Evolutionary conservation across 2,797 vertebrate genomes (phyloP).

Genomic region (Scomberomorus guttatus): DNA sequence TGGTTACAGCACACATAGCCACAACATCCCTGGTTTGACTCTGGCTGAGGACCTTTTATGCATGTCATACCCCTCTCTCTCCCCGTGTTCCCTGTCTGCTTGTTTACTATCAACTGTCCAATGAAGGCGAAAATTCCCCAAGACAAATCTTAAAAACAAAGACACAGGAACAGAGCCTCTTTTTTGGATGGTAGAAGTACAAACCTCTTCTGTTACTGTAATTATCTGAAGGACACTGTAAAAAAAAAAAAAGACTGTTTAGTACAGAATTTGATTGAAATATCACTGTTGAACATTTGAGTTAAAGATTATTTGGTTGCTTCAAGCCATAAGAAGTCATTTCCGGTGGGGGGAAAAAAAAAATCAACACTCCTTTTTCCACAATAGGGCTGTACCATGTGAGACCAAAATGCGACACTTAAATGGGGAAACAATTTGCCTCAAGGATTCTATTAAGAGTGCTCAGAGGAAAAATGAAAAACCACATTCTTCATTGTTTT

Average conservation of each 20-base stretch:
- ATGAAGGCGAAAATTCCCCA: neutral
- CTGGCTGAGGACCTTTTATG: neutral
- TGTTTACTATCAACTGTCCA: neutral
- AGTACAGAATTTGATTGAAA: slow-evolving; percentile 23
- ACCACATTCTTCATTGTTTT: slow-evolving; percentile 16
- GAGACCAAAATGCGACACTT: slow-evolving; percentile 19
- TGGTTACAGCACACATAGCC: too few species aligned
- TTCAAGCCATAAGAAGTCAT: slow-evolving; percentile 35
- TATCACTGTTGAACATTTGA: slow-evolving; percentile 33
- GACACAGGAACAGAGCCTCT: slow-evolving; percentile 8
- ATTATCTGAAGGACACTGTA: slow-evolving; percentile 19
- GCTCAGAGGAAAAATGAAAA: slow-evolving; percentile 26
- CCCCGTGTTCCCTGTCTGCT: neutral
- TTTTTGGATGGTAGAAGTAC: slow-evolving; percentile 2
- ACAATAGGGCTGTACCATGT: slow-evolving; percentile 24
- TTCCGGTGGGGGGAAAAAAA: slow-evolving; percentile 26
- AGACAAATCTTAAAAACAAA: neutral
- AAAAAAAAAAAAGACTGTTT: slow-evolving; percentile 24
- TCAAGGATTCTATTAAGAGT: slow-evolving; percentile 32
- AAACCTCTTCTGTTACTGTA: slow-evolving; percentile 5
- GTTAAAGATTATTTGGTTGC: slow-evolving; percentile 11
- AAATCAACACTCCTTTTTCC: slow-evolving; percentile 16
- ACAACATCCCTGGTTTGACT: neutral
- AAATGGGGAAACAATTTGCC: slow-evolving; percentile 23
- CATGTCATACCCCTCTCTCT: neutral